These are phyloP conservation scores for Umimayanthus chanpuru DNA, from an alignment of 92 coral and sea anemone genomes.

Conservation along the genomic window DNA sequence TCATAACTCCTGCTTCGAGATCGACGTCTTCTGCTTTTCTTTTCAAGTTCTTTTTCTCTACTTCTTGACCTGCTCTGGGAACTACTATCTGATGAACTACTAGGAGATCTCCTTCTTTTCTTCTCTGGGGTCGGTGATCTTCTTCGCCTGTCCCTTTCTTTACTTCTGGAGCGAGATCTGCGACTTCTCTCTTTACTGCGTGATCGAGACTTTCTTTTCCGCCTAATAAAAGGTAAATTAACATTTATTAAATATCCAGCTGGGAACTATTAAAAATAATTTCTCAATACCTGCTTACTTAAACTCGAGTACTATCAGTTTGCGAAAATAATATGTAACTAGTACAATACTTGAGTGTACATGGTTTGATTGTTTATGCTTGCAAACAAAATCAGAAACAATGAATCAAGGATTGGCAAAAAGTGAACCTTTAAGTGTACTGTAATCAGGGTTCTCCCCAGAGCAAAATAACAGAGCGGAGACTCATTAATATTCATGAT, in stretches of 20 bases:
- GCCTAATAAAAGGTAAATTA: constrained; percentile 45
- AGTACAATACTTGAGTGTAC: neutral
- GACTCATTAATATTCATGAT: too few relatives aligned
- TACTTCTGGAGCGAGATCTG: constrained; percentile 65
- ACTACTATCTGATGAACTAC: constrained; percentile 65
- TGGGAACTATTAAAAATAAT: too few relatives aligned
- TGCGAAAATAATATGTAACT: too few relatives aligned
- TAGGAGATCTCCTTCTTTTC: constrained; percentile 57
- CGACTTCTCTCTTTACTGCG: constrained; percentile 75
- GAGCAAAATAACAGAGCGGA: too few relatives aligned
- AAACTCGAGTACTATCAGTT: neutral
- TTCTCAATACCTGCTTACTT: too few relatives aligned
- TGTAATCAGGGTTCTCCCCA: too few relatives aligned
- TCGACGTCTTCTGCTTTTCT: constrained; percentile 48
- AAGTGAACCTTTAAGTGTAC: too few relatives aligned
- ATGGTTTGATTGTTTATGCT: too few relatives aligned
- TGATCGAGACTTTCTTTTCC: constrained; percentile 73
- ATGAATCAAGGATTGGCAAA: too few relatives aligned
- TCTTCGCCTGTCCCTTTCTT: constrained; percentile 57
- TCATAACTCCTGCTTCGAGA: constrained; percentile 84
- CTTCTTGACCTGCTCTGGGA: constrained; percentile 74
- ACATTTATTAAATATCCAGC: neutral
- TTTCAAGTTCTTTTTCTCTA: constrained; percentile 55
- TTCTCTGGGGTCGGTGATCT: constrained; percentile 40
- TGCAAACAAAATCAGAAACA: too few relatives aligned